Base-by-base conservation (phyloP, 2,797 vertebrate genomes). In the Gymnocypris eckloni region DNA sequence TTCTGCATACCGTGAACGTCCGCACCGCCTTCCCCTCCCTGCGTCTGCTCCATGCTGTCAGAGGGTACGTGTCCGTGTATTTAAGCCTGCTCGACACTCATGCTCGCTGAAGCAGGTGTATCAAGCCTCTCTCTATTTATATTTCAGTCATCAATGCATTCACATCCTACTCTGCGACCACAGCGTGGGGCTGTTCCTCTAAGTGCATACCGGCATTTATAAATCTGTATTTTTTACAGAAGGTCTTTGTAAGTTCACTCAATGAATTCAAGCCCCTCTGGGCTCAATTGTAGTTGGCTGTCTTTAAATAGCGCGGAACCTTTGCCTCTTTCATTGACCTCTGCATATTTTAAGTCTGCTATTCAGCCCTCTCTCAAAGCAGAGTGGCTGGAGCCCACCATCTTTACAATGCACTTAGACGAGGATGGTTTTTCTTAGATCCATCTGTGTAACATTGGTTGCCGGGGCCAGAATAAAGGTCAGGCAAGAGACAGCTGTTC, bases 11-110 rank as follows among this genome's bases (percentile, higher is more conserved):
- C 0, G 96, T 98, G 90, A 95, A 97, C 13, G 96, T 99, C 18
- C 97, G 95, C 86, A 97, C 97, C 0, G 98, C 98, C 20, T 98
- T 98, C 91, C 98, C 98, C 10, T 99, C 98, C 0, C 95, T 99
- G 93, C 96, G 98, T 88, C 96, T 99, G 75, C 96, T 99, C 87
- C 97, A 99, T 0, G 98, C 98, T 0, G 98, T 99, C 89, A 95
- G 98, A 89, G 98, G 98, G 98, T 99, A 95, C 96, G 97, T 90
- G 54, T 25, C 70, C 4, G 1, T 43, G 45, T 28, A 67, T 85
- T 59, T 71, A 85, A 72, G 52, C 37, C 15, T 15, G 28, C 33
- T 54, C 33, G 4, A 52, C 18, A 67, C 61, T 45, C 72, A 22
- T 59, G 80, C n/a, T 54, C 28, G 18, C 18, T 56, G 50, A 50